phyloP scores from a whole-genome alignment of 2,113 vertebrate genomes.

The Hippocampus comes region DNA sequence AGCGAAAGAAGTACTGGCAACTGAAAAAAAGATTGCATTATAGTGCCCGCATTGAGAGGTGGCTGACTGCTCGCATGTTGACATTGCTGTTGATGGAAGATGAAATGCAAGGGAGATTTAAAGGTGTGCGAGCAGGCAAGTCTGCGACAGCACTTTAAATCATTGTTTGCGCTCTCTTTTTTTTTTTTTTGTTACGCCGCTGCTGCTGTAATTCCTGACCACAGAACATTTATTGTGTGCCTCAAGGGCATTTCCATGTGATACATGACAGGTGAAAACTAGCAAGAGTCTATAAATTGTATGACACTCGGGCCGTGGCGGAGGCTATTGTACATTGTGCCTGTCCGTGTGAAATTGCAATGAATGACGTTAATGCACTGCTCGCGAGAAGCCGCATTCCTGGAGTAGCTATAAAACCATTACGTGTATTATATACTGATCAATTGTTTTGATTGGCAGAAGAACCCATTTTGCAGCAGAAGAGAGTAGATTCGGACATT shows the following conservation, averaged over 20 bases:
- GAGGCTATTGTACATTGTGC: neutral
- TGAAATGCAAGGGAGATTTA: neutral
- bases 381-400: neutral
- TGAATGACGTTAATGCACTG: neutral
- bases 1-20: no score
- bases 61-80: neutral
- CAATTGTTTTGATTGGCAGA: neutral
- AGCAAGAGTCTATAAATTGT: neutral
- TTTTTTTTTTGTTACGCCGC: neutral
- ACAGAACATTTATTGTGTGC: neutral
- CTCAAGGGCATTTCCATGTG: constrained; percentile 8
- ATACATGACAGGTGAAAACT: constrained; percentile 4
- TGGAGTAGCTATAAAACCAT: neutral
- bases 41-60: constrained; percentile 1
- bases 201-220: constrained; percentile 2
- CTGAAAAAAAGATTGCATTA: neutral
- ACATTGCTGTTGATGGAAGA: neutral
- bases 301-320: neutral
- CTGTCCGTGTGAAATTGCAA: neutral
- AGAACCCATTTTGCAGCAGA: neutral
- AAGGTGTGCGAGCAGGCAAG: neutral
- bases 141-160: neutral
- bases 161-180: neutral
- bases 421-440: neutral
- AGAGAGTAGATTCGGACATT: neutral